A percentile compares a stretch with the other conserved stretches of the same genome.
These are phyloP conservation scores for Parotocinclus haroldoi DNA, from an alignment of 2,797 vertebrate genomes.

Conservation along the genomic window DNA sequence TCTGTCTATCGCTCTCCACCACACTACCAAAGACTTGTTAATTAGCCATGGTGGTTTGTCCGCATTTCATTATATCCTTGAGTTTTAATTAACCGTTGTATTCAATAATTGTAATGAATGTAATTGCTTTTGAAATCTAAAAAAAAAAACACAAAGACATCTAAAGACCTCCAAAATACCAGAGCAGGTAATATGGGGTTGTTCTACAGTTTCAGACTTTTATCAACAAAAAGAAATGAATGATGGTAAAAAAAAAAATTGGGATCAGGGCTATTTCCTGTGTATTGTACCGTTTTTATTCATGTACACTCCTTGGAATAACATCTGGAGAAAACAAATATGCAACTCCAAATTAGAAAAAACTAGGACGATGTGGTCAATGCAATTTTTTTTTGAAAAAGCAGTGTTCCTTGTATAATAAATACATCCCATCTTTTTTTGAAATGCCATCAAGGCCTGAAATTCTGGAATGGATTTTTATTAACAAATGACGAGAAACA, in stretches of 20 bases:
- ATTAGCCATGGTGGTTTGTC: slow-evolving; percentile 74
- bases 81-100: slow-evolving; percentile 69
- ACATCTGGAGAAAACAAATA: no score
- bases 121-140: slow-evolving; percentile 52
- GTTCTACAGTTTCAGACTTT: slow-evolving; percentile 21
- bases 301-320: no score
- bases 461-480: no score
- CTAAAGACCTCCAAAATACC: slow-evolving; percentile 59
- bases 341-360: no score
- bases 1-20: slow-evolving; percentile 25
- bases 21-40: slow-evolving; percentile 76
- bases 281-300: no score
- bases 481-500: no score
- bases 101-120: neutral
- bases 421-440: no score
- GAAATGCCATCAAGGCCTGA: no score
- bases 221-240: neutral
- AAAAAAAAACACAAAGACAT: slow-evolving; percentile 30
- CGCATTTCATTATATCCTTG: slow-evolving; percentile 69
- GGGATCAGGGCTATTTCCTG: no score
- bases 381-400: no score
- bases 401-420: no score
- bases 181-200: slow-evolving; percentile 67
- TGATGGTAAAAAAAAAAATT: neutral
- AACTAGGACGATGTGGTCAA: no score